Percentiles rank a stretch among this genome's conserved stretches.
phyloP scores from a whole-genome alignment of 2,113 vertebrate genomes.

The Monopterus albus region DNA sequence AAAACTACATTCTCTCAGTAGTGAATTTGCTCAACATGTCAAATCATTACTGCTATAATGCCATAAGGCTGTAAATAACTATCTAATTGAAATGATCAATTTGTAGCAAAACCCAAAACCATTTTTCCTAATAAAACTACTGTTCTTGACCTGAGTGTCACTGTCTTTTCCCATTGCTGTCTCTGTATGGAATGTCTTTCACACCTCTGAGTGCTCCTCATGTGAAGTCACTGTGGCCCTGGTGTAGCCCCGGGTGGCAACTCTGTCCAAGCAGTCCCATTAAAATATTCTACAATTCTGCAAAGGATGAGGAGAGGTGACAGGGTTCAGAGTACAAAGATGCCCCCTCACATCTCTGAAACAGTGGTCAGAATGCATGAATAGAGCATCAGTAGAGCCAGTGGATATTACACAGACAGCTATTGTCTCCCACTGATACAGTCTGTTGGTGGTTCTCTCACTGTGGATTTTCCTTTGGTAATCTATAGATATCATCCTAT shows the following conservation, averaged over 20 bases:
- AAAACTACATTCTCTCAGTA: too few relatives aligned
- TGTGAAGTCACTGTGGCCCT: background rate
- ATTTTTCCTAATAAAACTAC: too few relatives aligned
- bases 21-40: too few relatives aligned
- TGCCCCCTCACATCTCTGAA: conserved; percentile 59
- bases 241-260: conserved; percentile 10
- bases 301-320: conserved; percentile 62
- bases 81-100: too few relatives aligned
- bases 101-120: too few relatives aligned
- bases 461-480: conserved; percentile 51
- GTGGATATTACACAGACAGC: conserved; percentile 67
- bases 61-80: too few relatives aligned
- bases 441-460: conserved; percentile 52
- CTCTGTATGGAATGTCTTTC: background rate
- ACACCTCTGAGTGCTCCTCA: background rate
- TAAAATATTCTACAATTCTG: conserved; percentile 38
- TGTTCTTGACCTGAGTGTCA: too few relatives aligned
- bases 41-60: too few relatives aligned
- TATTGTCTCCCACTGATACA: conserved; percentile 69
- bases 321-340: conserved; percentile 77
- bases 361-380: conserved; percentile 72
- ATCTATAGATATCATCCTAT: conserved; percentile 39
- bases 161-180: background rate
- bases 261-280: conserved; percentile 24
- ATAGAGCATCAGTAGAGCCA: conserved; percentile 68